Conservation (phyloP, 2,888 invertebrate genomes). For the Apantesis nais region DNA sequence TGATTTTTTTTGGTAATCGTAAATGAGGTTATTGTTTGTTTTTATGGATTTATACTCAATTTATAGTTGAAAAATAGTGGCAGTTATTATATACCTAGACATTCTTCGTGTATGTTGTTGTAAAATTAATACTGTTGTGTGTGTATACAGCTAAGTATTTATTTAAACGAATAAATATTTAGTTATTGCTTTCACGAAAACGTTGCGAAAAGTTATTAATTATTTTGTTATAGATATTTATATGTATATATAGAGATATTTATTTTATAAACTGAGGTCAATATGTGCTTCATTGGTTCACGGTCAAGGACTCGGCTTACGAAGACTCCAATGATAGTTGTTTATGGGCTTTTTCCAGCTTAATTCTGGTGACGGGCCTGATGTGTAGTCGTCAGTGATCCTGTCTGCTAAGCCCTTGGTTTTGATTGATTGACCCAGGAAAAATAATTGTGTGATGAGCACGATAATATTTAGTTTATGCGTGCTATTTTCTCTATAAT, state of each 20-base stretch:
- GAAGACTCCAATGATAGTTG: background rate
- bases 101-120: background rate
- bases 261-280: background rate
- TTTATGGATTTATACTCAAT: background rate
- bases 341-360: background rate
- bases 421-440: background rate
- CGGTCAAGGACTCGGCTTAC: background rate
- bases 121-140: background rate
- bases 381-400: background rate
- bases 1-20: slow-evolving; percentile 19
- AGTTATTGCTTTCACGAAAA: background rate
- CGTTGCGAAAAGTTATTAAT: background rate
- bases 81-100: slow-evolving; percentile 2
- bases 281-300: background rate
- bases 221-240: background rate
- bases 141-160: background rate
- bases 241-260: no score
- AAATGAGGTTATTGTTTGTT: slow-evolving; percentile 14
- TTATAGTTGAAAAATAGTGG: background rate
- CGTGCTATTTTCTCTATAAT: background rate
- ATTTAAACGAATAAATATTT: background rate
- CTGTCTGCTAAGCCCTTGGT: background rate
- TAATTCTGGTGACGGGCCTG: no score
- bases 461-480: no score
- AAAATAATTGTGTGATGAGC: background rate